Evolutionary conservation across 2,113 vertebrate genomes (phyloP).

Genomic region (Percina caprodes): DNA sequence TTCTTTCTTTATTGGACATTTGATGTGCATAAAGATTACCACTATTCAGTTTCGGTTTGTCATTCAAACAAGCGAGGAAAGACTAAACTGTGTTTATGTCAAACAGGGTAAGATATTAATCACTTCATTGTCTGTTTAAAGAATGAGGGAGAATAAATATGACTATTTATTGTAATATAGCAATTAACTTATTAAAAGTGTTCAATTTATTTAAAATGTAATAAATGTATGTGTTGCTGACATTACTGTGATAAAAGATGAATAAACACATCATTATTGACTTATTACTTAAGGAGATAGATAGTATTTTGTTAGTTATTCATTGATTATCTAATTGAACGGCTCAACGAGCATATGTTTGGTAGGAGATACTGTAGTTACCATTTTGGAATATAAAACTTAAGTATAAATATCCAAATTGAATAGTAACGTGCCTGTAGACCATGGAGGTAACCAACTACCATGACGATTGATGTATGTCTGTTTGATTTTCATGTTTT

Average conservation of each 20-base stretch:
- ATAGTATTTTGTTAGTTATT: neutral
- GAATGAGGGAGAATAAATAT: neutral
- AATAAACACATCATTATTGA: neutral
- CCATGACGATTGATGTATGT: neutral
- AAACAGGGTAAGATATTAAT: neutral
- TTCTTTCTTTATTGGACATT: neutral
- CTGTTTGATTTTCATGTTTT: neutral
- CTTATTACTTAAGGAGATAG: neutral
- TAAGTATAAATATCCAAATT: neutral
- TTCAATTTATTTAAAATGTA: constrained; percentile 59
- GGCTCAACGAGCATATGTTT: neutral
- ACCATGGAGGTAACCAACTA: neutral
- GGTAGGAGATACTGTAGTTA: neutral
- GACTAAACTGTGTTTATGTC: neutral
- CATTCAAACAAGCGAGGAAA: neutral
- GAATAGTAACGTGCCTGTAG: neutral
- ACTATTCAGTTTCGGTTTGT: neutral
- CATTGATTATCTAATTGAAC: neutral
- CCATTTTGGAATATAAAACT: neutral
- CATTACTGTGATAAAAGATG: constrained; percentile 8
- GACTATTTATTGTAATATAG: constrained; percentile 70
- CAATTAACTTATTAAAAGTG: constrained; percentile 55
- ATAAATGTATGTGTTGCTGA: constrained; percentile 44
- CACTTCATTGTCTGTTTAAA: constrained; percentile 3
- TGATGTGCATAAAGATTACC: neutral